Base-by-base conservation (phyloP, 2,888 invertebrate species). In the Calliphora vomitoria region DNA sequence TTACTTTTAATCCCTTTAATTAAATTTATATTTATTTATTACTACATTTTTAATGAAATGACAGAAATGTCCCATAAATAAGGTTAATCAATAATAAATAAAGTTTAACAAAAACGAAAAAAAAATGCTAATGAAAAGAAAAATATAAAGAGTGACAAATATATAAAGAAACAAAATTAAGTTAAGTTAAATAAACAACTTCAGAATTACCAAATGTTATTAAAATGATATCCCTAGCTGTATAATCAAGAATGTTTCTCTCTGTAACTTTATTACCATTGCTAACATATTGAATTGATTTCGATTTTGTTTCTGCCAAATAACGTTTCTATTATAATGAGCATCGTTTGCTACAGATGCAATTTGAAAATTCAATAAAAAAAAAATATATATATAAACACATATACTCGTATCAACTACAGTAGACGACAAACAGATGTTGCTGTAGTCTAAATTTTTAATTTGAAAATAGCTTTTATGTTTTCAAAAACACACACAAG, bases 381-480 rank as follows among this genome's bases (percentile, higher is more conserved):
- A 58, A 25, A 20, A 55, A 20, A 47, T 5, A 6, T 3, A 5
- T 47, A 47, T 4, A 15, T 3, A 47, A 1, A 62, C 41, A 18
- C 13, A 35, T 8, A 0, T 18, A n/a, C 25, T 25, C 25, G 25
- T 44, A 47, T 62, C 35, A 74, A 50, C 15, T 31, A 41, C 47
- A 41, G 18, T 8, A 25, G 74, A 38, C 38, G 58, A 68, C 18
- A 38, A 72, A 66, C 72, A 79, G 58, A 72, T 79, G 78, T 31
- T 72, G 47, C 47, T 58, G 18, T 50, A 50, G 53, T 66, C 47
- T 74, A 58, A 74, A 74, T 68, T 79, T 79, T 79, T 75, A 75
- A 85, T 80, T 80, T 80, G 11, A 80, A 85, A 85, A 85, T 85
- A 53, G 68, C 62, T 80, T 80, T 69, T 53, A 44, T 75, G 8